Base-by-base conservation (phyloP, 1,140 invertebrate genomes). In the Caerostris extrusa region DNA sequence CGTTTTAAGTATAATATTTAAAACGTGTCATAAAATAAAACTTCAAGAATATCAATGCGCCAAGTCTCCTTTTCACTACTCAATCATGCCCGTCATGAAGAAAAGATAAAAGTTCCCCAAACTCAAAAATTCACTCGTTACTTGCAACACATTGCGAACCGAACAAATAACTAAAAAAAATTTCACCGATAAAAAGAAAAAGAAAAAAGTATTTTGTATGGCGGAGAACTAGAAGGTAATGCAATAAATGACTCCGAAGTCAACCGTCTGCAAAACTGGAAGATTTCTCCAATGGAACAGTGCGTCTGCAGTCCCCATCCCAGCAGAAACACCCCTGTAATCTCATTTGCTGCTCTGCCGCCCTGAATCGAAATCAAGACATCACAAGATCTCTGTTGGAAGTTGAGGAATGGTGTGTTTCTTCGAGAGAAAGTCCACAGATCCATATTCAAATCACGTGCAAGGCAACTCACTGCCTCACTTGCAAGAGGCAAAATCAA, bases 391-490 rank as follows among this genome's bases (percentile, higher is more conserved):
- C 50, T 53, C 14, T 55, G 5, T 10, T 7, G 10, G 50, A 53
- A n/a, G n/a, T n/a, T 81, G 12, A 82, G 14, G 5, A 34, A 53
- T 55, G 53, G 53, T n/a, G 50, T 82, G 3, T 5, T 34, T 55
- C 50, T 34, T 5, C 19, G 2, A n/a, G 5, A 5, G 12, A 2
- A 50, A 82, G 77, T 12, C 19, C 12, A 12, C 7, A 82, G 14
- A 82, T 82, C 77, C 77, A 82, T 82, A 82, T 82, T 82, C 77
- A 82, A 82, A 82, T 82, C 77, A 82, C 77, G 77, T 12, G 50
- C 12, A 50, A 34, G 77, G 34, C n/a, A n/a, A n/a, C n/a, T n/a
- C n/a, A n/a, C n/a, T n/a, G 17, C 19, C 34, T 55, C 19, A 14
- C 34, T n/a, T 82, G 34, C 50, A 3, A 55, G 34, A 82, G 10